These are phyloP conservation scores for Gerris lacustris DNA, from an alignment of 2,888 invertebrate species.

Conservation along the genomic window DNA sequence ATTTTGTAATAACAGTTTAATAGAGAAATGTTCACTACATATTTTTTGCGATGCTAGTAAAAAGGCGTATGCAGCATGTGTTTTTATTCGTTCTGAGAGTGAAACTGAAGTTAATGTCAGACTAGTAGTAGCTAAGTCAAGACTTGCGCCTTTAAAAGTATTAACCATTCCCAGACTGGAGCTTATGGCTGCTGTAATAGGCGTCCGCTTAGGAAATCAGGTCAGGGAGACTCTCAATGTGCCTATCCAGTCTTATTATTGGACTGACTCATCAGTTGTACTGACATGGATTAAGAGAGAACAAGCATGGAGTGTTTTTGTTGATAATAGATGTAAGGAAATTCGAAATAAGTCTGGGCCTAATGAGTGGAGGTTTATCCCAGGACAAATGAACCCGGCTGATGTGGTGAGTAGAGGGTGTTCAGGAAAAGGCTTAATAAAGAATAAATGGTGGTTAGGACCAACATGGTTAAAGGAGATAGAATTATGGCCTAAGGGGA, in stretches of 20 bases:
- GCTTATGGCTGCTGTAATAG: too few relatives aligned
- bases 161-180: too few relatives aligned
- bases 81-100: constrained; percentile 13
- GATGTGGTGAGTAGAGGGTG: constrained; percentile 19
- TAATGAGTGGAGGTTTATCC: constrained; percentile 12
- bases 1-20: too few relatives aligned
- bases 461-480: constrained; percentile 2
- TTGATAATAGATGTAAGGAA: constrained; percentile 16
- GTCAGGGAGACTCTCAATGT: constrained; percentile 6
- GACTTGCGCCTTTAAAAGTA: too few relatives aligned
- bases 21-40: too few relatives aligned
- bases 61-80: constrained; percentile 16
- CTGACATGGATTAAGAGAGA: constrained; percentile 16
- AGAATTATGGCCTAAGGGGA: not conserved
- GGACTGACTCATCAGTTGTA: constrained; percentile 19
- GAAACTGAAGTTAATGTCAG: too few relatives aligned
- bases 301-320: constrained; percentile 19
- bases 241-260: constrained; percentile 6
- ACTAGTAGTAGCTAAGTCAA: not conserved
- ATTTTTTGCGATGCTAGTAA: not conserved
- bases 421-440: not conserved
- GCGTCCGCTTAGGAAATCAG: not conserved
- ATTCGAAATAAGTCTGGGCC: constrained; percentile 6
- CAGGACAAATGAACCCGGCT: constrained; percentile 16
- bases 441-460: constrained; percentile 14